Conservation (phyloP, 2,113 vertebrate species). For the Sarotherodon lohbergeri region DNA sequence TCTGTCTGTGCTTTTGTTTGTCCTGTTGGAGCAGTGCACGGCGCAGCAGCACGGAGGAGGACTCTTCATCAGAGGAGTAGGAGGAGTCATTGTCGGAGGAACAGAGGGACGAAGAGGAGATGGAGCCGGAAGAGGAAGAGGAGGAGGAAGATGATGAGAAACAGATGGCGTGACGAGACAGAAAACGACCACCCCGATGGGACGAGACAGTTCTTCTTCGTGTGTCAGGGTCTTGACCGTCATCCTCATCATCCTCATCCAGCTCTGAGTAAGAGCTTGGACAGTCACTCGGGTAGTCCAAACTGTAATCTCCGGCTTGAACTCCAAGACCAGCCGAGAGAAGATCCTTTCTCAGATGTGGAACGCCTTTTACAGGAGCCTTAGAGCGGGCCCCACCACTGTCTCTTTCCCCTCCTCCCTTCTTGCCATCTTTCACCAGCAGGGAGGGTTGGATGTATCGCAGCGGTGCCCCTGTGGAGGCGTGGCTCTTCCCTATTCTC, state of each 20-base stretch:
- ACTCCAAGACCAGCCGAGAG: conserved; percentile 45
- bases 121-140: conserved; percentile 87
- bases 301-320: conserved; percentile 73
- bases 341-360: conserved; percentile 75
- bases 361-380: conserved; percentile 73
- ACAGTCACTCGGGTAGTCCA: conserved; percentile 89
- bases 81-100: conserved; percentile 95
- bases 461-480: conserved; percentile 47
- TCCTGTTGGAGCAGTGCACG: conserved; percentile 85
- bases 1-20: conserved; percentile 62
- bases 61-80: conserved; percentile 91
- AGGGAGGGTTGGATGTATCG: conserved; percentile 76
- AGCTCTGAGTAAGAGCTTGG: conserved; percentile 92
- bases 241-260: conserved; percentile 85
- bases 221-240: conserved; percentile 67
- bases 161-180: conserved; percentile 83
- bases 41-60: conserved; percentile 84
- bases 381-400: conserved; percentile 52
- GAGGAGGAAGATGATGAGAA: conserved; percentile 93
- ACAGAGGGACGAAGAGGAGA: conserved; percentile 92
- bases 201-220: conserved; percentile 28
- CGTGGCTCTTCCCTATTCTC: conserved; percentile 61
- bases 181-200: conserved; percentile 77
- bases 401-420: conserved; percentile 60
- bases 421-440: conserved; percentile 79